Conservation (phyloP, 2,888 invertebrate species). For the Lasioglossum vierecki region DNA sequence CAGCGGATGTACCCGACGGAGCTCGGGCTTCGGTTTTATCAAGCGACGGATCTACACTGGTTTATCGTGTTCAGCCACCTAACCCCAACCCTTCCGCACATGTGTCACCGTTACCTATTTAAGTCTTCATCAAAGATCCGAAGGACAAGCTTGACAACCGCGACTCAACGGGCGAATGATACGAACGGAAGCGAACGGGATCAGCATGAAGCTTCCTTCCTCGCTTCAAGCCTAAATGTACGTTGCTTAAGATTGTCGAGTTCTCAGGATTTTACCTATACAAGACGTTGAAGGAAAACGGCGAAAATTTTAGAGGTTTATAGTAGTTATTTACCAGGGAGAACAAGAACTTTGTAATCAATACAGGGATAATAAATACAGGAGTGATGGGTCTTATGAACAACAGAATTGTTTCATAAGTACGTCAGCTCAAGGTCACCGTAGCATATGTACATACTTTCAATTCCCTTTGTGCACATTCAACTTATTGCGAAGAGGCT, state of each 20-base stretch:
- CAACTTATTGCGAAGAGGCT: no score
- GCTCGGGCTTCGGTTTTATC: slow-evolving; percentile 24
- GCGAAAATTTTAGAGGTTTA: no score
- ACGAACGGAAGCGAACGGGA: neutral
- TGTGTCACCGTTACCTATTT: slow-evolving; percentile 34
- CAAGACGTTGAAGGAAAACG: no score
- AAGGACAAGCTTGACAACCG: slow-evolving; percentile 24
- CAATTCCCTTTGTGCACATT: no score
- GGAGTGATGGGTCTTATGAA: no score
- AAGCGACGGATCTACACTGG: slow-evolving; percentile 6
- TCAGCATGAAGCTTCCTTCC: slow-evolving; percentile 32
- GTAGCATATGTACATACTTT: no score
- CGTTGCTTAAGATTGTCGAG: slow-evolving; percentile 5
- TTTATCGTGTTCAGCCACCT: slow-evolving; percentile 28
- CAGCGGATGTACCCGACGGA: neutral
- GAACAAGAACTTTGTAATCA: no score
- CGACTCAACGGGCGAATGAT: slow-evolving; percentile 15
- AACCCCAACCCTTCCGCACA: neutral
- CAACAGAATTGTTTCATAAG: no score
- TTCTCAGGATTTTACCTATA: neutral
- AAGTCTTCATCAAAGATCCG: slow-evolving; percentile 12
- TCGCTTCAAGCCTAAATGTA: slow-evolving; percentile 33
- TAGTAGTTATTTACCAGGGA: no score
- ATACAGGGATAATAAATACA: no score
- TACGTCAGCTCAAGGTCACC: no score